These are phyloP conservation scores for Enteromius unitaeniatus DNA, from an alignment of 2,797 vertebrate genomes.

Conservation along the genomic window DNA sequence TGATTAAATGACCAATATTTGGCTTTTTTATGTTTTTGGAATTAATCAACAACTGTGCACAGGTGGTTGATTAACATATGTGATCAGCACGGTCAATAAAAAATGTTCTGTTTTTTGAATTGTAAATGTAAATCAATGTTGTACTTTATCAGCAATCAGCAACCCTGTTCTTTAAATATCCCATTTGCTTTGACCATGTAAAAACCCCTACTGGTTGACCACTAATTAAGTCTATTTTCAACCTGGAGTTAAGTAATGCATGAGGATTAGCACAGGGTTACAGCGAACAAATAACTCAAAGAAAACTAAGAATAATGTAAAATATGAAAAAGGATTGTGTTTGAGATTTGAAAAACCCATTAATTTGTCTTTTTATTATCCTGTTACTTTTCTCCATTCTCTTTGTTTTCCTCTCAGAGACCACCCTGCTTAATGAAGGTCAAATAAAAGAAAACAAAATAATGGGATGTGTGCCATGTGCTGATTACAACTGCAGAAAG, in stretches of 20 bases:
- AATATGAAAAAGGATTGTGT: not conserved
- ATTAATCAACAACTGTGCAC: not conserved
- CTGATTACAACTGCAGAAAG: not conserved
- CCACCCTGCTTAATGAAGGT: not conserved
- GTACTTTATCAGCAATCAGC: not conserved
- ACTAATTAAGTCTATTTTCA: constrained; percentile 1
- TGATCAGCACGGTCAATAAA: not conserved
- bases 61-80: not conserved
- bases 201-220: not conserved
- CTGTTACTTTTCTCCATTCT: not conserved
- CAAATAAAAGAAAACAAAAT: constrained; percentile 27
- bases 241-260: not conserved
- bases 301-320: not conserved
- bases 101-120: not conserved
- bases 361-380: not conserved
- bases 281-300: not conserved
- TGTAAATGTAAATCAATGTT: not conserved
- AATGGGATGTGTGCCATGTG: constrained; percentile 44
- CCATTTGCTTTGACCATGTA: not conserved
- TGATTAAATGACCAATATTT: not conserved
- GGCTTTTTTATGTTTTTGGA: not conserved
- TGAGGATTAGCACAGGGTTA: not conserved
- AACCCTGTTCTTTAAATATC: not conserved
- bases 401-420: not conserved
- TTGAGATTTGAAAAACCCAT: not conserved